These are phyloP conservation scores for Unio delphinus DNA, from an alignment of 2,888 invertebrate species.

Conservation along the genomic window DNA sequence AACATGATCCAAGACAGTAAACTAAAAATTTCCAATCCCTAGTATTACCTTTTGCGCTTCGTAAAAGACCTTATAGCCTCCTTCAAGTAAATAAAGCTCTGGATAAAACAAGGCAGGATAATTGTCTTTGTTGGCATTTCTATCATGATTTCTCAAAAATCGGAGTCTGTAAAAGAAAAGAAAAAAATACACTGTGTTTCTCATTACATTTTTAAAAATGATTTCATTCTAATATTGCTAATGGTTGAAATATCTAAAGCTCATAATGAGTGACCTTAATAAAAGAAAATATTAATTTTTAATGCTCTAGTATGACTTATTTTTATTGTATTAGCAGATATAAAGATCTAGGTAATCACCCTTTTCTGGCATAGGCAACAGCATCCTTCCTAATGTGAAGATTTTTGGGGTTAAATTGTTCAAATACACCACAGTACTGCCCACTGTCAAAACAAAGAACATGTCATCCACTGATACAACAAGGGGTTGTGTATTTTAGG, in stretches of 20 bases:
- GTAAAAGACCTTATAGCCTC: slow-evolving; percentile 90
- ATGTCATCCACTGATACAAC: too few species aligned
- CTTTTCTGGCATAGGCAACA: too few species aligned
- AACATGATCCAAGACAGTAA: background rate
- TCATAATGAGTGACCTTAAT: too few species aligned
- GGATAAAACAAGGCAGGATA: slow-evolving; percentile 92
- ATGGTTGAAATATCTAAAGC: background rate
- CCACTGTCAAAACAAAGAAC: too few species aligned
- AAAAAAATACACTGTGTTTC: background rate
- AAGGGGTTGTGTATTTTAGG: too few species aligned
- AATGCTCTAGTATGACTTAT: background rate
- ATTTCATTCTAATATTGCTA: background rate
- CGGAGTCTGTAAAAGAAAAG: slow-evolving; percentile 78
- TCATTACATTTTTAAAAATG: background rate
- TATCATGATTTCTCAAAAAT: slow-evolving; percentile 86
- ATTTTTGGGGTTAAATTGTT: too few species aligned
- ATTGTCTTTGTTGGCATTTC: slow-evolving; percentile 83
- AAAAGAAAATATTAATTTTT: background rate
- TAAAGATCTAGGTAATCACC: too few species aligned
- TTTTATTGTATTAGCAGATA: too few species aligned
- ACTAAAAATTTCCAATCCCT: background rate
- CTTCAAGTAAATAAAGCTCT: slow-evolving; percentile 92
- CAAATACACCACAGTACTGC: too few species aligned
- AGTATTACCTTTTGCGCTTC: slow-evolving; percentile 74
- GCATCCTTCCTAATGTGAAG: too few species aligned